A percentile compares a stretch with the other conserved stretches of the same genome.
phyloP scores from a whole-genome alignment of 2,113 vertebrate species.

The Meriones unguiculatus region DNA sequence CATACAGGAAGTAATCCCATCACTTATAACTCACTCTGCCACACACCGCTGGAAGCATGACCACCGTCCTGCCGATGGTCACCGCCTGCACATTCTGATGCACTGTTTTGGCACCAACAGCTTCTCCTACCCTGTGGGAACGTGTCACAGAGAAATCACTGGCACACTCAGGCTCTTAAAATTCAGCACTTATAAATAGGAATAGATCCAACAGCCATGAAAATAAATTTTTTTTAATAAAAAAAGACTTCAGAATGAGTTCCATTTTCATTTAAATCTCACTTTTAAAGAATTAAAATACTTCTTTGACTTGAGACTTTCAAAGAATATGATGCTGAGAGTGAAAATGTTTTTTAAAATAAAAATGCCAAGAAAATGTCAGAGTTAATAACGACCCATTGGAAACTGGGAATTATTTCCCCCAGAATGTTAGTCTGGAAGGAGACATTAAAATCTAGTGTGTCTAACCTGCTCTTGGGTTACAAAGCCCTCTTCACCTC shows the following conservation, averaged over 20 bases:
- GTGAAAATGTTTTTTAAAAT: constrained; percentile 67
- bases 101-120: not conserved
- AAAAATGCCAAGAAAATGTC: constrained; percentile 76
- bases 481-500: too few species aligned
- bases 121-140: not conserved
- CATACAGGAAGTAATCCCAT: not conserved
- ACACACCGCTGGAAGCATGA: not conserved
- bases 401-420: constrained; percentile 42
- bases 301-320: constrained; percentile 65
- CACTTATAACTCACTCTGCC: fast-evolving
- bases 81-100: not conserved
- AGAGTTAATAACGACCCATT: constrained; percentile 65
- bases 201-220: constrained; percentile 45
- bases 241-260: constrained; percentile 62
- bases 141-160: constrained; percentile 32
- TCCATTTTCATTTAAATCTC: constrained; percentile 75
- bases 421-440: constrained; percentile 57
- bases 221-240: constrained; percentile 38
- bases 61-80: not conserved
- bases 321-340: constrained; percentile 65
- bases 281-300: constrained; percentile 73
- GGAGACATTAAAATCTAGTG: not conserved
- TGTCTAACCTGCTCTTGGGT: not conserved
- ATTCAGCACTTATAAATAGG: constrained; percentile 35
- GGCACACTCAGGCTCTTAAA: not conserved